Conservation (phyloP, 2,113 vertebrate species). For the Siniperca knerii region DNA sequence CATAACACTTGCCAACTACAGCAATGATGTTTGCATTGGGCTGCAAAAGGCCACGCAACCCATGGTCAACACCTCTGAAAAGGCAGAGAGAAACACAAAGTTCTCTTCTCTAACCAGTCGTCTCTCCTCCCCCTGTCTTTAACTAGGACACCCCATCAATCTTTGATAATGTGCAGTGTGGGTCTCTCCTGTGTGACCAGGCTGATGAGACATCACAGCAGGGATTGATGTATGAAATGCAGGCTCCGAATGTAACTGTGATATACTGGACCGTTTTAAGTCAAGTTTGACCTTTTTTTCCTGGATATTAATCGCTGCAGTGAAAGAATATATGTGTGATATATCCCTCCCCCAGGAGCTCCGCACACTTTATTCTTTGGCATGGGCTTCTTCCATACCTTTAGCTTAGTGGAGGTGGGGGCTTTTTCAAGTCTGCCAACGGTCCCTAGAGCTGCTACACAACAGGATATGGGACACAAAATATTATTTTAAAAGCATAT, state of each 20-base stretch:
- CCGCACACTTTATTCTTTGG: constrained; percentile 71
- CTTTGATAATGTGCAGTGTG: constrained; percentile 79
- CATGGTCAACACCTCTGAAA: constrained; percentile 43
- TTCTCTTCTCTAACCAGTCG: constrained; percentile 38
- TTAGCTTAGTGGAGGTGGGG: constrained; percentile 35
- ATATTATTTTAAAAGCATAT: constrained; percentile 79
- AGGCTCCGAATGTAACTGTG: constrained; percentile 78
- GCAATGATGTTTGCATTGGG: constrained; percentile 39
- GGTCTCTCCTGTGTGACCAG: constrained; percentile 78
- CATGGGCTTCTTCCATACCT: constrained; percentile 58
- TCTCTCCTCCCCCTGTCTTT: constrained; percentile 64
- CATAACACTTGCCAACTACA: constrained; percentile 19
- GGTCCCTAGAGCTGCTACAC: constrained; percentile 64
- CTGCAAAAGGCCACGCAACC: constrained; percentile 1
- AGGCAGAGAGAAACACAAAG: constrained; percentile 42
- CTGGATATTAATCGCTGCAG: constrained; percentile 82
- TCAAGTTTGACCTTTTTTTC: constrained; percentile 85
- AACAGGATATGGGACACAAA: constrained; percentile 74
- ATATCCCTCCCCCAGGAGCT: constrained; percentile 74
- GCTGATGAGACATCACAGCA: constrained; percentile 80
- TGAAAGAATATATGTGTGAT: constrained; percentile 81
- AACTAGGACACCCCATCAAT: constrained; percentile 84
- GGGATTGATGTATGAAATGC: constrained; percentile 82
- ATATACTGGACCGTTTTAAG: constrained; percentile 83
- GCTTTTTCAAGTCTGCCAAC: constrained; percentile 51